Conservation (phyloP, 2,113 vertebrate genomes). For the Vulpes lagopus region DNA sequence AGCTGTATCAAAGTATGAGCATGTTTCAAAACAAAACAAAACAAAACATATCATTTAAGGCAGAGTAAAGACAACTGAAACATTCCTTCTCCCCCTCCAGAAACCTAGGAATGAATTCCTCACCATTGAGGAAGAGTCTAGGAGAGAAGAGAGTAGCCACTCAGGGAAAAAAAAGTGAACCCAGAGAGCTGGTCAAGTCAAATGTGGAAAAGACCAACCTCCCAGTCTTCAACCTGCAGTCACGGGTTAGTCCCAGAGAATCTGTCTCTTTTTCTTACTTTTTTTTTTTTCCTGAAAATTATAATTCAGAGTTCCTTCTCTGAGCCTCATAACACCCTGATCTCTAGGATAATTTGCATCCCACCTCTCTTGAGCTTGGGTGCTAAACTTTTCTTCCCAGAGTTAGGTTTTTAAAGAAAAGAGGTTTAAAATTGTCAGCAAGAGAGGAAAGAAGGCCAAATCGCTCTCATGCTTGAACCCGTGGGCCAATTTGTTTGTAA, state of each 20-base stretch:
- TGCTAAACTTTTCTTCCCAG: background rate
- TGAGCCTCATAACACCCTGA: background rate
- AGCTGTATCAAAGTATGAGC: background rate
- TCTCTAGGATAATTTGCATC: background rate
- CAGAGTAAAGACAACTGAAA: conserved; percentile 23
- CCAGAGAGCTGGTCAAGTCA: background rate
- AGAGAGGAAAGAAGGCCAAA: conserved; percentile 84
- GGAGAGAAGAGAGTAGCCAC: background rate
- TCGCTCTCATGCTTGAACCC: conserved; percentile 82
- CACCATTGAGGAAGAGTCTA: conserved; percentile 16
- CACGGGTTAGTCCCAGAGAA: background rate
- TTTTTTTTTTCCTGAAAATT: background rate
- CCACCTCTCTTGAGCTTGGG: background rate
- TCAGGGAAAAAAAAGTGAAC: background rate
- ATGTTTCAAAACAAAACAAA: background rate
- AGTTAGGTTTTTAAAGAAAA: conserved; percentile 61
- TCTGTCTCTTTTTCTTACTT: background rate
- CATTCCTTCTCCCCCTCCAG: background rate
- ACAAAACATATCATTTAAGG: conserved; percentile 10
- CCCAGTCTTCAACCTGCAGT: background rate
- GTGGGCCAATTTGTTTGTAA: conserved; percentile 85
- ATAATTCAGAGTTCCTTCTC: background rate
- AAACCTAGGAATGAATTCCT: conserved; percentile 45
- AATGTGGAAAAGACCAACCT: background rate
- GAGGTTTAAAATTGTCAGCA: conserved; percentile 86